A percentile compares a stretch with the other conserved stretches of the same genome.
phyloP scores from a whole-genome alignment of 2,797 vertebrate genomes.

The Halcyon leucocephala region DNA sequence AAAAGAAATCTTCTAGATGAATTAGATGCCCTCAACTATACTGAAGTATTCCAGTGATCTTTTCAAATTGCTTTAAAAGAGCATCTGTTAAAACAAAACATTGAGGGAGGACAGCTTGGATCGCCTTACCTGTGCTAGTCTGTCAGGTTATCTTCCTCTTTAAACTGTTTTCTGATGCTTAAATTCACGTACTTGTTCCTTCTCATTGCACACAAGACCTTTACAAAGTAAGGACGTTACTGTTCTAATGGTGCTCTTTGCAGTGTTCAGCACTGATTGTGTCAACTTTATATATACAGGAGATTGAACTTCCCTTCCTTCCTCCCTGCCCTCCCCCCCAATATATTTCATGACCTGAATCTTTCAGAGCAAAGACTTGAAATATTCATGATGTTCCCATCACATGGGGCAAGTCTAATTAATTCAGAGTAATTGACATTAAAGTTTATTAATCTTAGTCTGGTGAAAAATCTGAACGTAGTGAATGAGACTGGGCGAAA shows the following conservation, averaged over 20 bases:
- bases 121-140: neutral
- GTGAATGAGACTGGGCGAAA: neutral
- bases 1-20: neutral
- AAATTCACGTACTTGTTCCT: neutral
- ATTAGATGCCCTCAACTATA: neutral
- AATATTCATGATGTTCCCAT: neutral
- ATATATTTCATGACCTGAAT: neutral
- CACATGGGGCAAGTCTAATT: neutral
- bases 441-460: constrained; percentile 24
- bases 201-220: neutral
- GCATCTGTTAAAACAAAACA: neutral
- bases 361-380: neutral
- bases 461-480: neutral
- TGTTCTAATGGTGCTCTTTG: neutral
- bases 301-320: neutral
- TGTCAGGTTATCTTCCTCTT: neutral
- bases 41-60: neutral
- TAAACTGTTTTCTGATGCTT: neutral
- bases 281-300: neutral
- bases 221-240: neutral
- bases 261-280: neutral
- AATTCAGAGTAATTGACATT: neutral
- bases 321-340: too few relatives aligned
- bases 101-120: neutral
- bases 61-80: neutral